Percentiles rank a stretch among this genome's conserved stretches.
These are phyloP conservation scores for Philereme transversata DNA, from an alignment of 2,888 invertebrate genomes.

Conservation along the genomic window DNA sequence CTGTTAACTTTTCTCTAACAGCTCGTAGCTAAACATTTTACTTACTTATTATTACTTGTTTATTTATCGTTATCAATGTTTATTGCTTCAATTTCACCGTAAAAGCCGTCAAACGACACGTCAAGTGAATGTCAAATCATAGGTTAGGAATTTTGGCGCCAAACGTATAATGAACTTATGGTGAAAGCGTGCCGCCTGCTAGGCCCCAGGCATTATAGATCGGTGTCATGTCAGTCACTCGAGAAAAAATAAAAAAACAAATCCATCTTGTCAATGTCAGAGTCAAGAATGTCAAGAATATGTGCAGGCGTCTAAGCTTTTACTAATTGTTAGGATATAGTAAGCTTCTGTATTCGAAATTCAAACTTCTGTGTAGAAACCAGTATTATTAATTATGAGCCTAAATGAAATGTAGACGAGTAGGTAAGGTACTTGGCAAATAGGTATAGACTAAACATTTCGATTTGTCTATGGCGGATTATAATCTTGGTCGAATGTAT, in stretches of 20 bases:
- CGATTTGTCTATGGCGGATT: conserved; percentile 71
- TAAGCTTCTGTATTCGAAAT: background rate
- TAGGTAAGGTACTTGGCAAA: conserved; percentile 43
- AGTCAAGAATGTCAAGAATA: background rate
- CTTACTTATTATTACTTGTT: conserved; percentile 24
- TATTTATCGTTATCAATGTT: conserved; percentile 30
- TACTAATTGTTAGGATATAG: background rate
- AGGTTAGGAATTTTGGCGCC: conserved; percentile 77
- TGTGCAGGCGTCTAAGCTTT: background rate
- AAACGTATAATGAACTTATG: conserved; percentile 46
- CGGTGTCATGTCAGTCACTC: conserved; percentile 52
- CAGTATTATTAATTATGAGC: conserved; percentile 1
- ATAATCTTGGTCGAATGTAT: conserved; percentile 69
- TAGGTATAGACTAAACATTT: conserved; percentile 46
- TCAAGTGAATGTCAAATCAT: conserved; percentile 49
- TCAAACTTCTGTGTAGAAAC: conserved; percentile 1
- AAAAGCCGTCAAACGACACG: conserved; percentile 38
- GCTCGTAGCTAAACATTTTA: conserved; percentile 26
- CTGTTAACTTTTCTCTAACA: conserved; percentile 12
- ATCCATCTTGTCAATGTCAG: conserved; percentile 24
- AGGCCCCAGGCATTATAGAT: conserved; percentile 57
- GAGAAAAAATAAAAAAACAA: conserved; percentile 42
- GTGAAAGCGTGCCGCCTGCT: conserved; percentile 66
- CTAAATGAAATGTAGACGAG: conserved; percentile 15
- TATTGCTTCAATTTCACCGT: conserved; percentile 34